These are phyloP conservation scores for Eulemur coronatus DNA, from an alignment of 2,797 vertebrate species.

Conservation along the genomic window DNA sequence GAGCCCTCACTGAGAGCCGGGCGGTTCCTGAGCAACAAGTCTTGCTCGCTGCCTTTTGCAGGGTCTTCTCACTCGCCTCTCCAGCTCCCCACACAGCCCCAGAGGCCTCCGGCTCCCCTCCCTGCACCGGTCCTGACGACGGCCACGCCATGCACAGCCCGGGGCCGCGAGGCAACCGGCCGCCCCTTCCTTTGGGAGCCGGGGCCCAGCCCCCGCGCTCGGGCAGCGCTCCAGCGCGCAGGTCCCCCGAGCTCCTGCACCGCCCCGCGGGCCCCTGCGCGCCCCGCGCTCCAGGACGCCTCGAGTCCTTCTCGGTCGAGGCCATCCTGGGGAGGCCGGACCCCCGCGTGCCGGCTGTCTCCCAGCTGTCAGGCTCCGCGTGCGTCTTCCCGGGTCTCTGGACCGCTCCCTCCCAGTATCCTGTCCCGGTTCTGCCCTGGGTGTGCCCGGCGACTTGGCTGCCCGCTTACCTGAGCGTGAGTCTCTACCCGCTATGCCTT, in stretches of 20 bases:
- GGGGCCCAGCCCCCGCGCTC: background rate
- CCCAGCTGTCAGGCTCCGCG: conserved; percentile 46
- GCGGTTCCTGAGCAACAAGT: background rate
- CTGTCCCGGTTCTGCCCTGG: background rate
- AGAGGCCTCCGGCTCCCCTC: background rate
- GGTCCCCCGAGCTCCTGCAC: background rate
- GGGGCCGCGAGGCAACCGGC: background rate
- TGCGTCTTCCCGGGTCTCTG: background rate
- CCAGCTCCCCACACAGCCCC: background rate
- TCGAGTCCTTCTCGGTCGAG: conserved; percentile 90
- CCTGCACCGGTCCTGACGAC: fast-evolving
- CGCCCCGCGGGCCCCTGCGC: background rate
- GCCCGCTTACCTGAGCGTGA: background rate
- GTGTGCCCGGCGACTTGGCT: background rate
- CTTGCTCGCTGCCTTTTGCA: fast-evolving
- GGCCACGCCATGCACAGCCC: conserved; percentile 27
- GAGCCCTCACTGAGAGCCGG: background rate
- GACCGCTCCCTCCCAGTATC: background rate
- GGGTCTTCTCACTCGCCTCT: background rate
- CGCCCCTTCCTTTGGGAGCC: background rate
- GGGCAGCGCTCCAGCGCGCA: background rate
- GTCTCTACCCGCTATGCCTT: background rate
- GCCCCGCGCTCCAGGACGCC: conserved; percentile 63
- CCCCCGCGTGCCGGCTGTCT: background rate
- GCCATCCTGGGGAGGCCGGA: conserved; percentile 89